Conservation (phyloP, 2,797 vertebrate species). For the Pseudochromis fuscus region DNA sequence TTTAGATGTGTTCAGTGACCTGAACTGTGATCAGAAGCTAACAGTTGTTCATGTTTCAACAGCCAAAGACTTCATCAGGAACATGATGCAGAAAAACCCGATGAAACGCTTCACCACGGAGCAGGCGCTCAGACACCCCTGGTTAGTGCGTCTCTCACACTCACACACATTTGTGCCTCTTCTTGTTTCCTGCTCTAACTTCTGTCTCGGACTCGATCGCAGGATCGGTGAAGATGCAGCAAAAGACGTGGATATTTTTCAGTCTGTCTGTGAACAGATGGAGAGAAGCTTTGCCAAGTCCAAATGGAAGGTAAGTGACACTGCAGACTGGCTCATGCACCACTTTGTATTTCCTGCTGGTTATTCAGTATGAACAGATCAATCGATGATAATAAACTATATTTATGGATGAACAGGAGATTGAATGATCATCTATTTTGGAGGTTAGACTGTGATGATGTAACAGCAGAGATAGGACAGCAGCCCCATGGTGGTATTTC, state of each 20-base stretch:
- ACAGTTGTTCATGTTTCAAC: slow-evolving; percentile 52
- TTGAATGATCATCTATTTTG: no score
- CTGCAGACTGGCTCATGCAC: neutral
- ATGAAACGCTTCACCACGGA: slow-evolving; percentile 89
- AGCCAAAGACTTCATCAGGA: slow-evolving; percentile 95
- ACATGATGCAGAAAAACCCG: slow-evolving; percentile 92
- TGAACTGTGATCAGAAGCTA: neutral
- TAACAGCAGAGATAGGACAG: no score
- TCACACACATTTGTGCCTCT: neutral
- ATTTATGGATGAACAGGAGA: no score
- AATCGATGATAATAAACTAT: no score
- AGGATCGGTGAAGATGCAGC: slow-evolving; percentile 93
- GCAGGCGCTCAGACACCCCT: slow-evolving; percentile 91
- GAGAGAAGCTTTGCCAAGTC: slow-evolving; percentile 95
- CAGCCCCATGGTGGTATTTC: no score
- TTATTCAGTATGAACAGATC: no score
- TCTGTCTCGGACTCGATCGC: slow-evolving; percentile 30
- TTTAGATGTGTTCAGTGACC: no score
- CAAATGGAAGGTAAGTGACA: slow-evolving; percentile 92
- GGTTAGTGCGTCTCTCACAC: slow-evolving; percentile 83
- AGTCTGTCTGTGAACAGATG: slow-evolving; percentile 92
- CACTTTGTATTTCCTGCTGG: neutral
- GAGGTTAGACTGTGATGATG: no score
- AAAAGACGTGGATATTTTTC: slow-evolving; percentile 89
- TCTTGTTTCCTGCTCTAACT: neutral